Conservation (phyloP, 2,113 vertebrate genomes). For the Pedetes capensis region DNA sequence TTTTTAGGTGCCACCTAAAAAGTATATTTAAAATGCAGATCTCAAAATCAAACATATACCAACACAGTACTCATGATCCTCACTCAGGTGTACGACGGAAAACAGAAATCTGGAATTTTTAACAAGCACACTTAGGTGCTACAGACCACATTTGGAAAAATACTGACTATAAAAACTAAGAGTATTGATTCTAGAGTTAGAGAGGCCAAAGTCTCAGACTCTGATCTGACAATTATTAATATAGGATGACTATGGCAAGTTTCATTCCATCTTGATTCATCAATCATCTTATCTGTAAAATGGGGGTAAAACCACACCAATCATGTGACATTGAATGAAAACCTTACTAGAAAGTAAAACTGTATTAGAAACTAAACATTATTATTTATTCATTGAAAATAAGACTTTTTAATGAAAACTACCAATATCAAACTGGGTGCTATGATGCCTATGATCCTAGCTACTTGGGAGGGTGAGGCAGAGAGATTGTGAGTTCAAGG, state of each 20-base stretch:
- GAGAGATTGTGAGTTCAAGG: too few relatives aligned
- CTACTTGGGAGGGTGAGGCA: too few relatives aligned
- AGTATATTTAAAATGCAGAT: background rate
- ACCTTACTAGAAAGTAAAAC: background rate
- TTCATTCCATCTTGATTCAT: background rate
- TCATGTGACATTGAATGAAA: background rate
- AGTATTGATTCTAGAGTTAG: background rate
- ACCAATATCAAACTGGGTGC: too few relatives aligned
- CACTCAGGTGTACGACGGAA: background rate
- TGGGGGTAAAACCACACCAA: background rate
- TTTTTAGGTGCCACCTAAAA: background rate
- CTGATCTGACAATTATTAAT: background rate
- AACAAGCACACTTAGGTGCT: background rate
- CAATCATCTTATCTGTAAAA: background rate
- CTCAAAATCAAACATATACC: background rate
- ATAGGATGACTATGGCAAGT: background rate
- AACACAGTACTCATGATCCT: background rate
- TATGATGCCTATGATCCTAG: too few relatives aligned
- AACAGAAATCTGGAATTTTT: background rate
- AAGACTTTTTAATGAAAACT: background rate
- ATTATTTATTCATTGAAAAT: background rate
- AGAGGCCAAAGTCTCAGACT: background rate
- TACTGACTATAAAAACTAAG: background rate
- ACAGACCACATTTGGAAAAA: background rate
- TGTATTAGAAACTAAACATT: background rate